Evolutionary conservation across 2,888 invertebrate species (phyloP).

Genomic region (Dorcus parallelipipedus): DNA sequence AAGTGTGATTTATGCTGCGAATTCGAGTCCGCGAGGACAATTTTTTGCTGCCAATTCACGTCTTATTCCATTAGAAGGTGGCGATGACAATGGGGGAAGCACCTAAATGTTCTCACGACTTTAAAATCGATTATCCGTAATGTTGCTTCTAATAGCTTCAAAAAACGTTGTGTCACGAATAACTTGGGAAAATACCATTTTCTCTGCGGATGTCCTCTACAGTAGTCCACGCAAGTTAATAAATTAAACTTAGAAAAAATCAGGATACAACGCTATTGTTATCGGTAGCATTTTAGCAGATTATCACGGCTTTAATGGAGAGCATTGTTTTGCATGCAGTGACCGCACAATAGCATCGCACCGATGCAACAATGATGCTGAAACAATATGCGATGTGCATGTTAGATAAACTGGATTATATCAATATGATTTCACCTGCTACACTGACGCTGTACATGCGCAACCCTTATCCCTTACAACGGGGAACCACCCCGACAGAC

Average conservation of each 20-base stretch:
- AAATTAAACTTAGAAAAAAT: neutral
- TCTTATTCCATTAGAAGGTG: constrained; percentile 32
- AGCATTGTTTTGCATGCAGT: constrained; percentile 32
- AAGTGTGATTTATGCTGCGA: constrained; percentile 45
- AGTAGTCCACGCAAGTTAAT: neutral
- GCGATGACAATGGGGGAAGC: neutral
- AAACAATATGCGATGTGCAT: constrained; percentile 39
- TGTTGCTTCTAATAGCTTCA: too few relatives aligned
- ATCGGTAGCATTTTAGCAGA: constrained; percentile 19
- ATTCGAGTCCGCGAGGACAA: constrained; percentile 33
- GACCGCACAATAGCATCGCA: constrained; percentile 30
- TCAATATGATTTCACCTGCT: constrained; percentile 25
- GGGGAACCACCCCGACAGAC: neutral
- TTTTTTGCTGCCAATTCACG: constrained; percentile 34
- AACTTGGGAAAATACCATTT: too few relatives aligned
- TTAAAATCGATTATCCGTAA: neutral
- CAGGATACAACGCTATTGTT: neutral
- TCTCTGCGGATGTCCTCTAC: too few relatives aligned
- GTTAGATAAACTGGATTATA: constrained; percentile 40
- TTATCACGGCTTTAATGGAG: constrained; percentile 35
- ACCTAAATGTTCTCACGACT: constrained; percentile 1
- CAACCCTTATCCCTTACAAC: neutral
- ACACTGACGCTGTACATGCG: neutral
- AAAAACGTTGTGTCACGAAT: too few relatives aligned
- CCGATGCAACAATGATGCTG: constrained; percentile 28